Evolutionary conservation across 2,888 invertebrate species (phyloP).

Genomic region (Cosmorhoe ocellata): DNA sequence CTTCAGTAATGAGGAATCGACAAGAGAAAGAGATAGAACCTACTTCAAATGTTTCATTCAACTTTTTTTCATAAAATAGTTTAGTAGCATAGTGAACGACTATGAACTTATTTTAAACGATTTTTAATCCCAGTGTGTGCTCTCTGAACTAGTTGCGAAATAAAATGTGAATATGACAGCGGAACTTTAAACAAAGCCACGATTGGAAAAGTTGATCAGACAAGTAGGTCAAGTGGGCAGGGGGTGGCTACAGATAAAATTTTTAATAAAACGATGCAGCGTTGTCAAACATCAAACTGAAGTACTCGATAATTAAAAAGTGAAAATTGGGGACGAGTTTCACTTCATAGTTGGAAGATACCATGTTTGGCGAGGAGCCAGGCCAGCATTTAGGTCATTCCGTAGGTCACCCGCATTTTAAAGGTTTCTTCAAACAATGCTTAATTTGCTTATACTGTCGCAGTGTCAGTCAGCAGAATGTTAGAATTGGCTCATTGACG

Average conservation of each 20-base stretch:
- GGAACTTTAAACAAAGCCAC: slow-evolving; percentile 26
- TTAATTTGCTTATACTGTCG: slow-evolving; percentile 26
- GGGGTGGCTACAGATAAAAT: slow-evolving; percentile 28
- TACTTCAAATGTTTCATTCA: no score
- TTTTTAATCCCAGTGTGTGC: background rate
- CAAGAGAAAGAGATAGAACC: no score
- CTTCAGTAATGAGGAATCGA: no score
- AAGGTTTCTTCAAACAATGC: slow-evolving; percentile 33
- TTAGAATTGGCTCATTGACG: background rate
- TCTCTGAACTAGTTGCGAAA: background rate
- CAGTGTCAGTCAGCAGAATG: slow-evolving; percentile 15
- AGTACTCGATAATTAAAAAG: slow-evolving; percentile 74
- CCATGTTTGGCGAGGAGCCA: slow-evolving; percentile 68
- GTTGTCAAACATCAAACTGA: slow-evolving; percentile 60
- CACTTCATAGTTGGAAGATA: slow-evolving; percentile 62
- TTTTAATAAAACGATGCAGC: slow-evolving; percentile 41
- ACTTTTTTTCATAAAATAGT: no score
- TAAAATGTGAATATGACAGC: slow-evolving; percentile 16
- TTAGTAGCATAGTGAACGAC: background rate
- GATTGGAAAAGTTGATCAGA: slow-evolving; percentile 34
- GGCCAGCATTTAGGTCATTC: slow-evolving; percentile 69
- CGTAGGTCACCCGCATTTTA: slow-evolving; percentile 46
- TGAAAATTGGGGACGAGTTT: slow-evolving; percentile 68
- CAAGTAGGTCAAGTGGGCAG: slow-evolving; percentile 42
- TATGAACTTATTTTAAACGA: background rate